Conservation (phyloP, 1,140 invertebrate species). For the Nixonia krombeini region DNA sequence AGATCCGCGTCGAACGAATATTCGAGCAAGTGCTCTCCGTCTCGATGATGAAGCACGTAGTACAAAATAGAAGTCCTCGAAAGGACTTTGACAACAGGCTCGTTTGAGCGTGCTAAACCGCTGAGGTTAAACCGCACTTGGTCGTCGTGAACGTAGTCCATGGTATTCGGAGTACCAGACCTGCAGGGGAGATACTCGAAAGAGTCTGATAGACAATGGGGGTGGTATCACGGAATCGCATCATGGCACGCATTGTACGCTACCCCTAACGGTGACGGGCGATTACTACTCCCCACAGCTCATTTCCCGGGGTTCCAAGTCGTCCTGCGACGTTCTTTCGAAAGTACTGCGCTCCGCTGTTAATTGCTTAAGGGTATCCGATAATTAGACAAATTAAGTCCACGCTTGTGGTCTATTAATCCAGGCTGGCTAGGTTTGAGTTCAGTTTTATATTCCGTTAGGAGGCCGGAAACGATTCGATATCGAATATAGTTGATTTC, state of each 20-base stretch:
- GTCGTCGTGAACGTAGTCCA: conserved; percentile 52
- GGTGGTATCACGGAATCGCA: conserved; percentile 65
- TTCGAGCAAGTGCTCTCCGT: conserved; percentile 29
- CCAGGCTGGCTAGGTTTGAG: too few species aligned
- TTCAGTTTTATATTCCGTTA: too few species aligned
- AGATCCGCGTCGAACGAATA: conserved; percentile 23
- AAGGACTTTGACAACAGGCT: conserved; percentile 53
- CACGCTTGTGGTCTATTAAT: too few species aligned
- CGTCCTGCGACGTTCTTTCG: neutral
- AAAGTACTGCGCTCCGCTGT: neutral
- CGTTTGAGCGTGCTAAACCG: conserved; percentile 66
- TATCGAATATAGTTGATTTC: too few species aligned
- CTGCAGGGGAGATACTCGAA: conserved; percentile 32
- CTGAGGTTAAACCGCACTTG: conserved; percentile 64
- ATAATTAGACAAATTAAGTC: too few species aligned
- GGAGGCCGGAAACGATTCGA: too few species aligned
- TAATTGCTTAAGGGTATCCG: too few species aligned
- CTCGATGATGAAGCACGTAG: conserved; percentile 3
- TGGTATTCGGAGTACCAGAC: conserved; percentile 42
- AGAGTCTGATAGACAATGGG: conserved; percentile 64
- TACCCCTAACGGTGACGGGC: conserved; percentile 61
- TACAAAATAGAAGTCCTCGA: conserved; percentile 11
- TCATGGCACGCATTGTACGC: conserved; percentile 66
- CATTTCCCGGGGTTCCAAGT: conserved; percentile 18
- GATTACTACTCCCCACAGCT: conserved; percentile 56